Base-by-base conservation (phyloP, 2,797 vertebrate genomes). In the Chelidonichthys spinosus region DNA sequence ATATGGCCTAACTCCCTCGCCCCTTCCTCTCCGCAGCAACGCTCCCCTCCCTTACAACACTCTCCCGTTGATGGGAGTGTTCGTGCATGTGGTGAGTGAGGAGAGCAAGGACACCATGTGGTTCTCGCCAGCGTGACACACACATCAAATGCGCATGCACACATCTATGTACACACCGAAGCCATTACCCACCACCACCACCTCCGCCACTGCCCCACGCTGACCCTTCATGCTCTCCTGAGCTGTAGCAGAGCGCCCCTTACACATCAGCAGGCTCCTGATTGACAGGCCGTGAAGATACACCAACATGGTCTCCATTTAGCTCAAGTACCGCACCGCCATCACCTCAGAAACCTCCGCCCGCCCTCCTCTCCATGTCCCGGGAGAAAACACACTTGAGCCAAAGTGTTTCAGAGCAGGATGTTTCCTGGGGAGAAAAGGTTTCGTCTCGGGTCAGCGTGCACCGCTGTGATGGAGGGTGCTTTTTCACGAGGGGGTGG, bases 391-490 rank as follows among this genome's bases (percentile, higher is more conserved):
- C 97, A 97, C 97, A 97, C 97, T 98, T 96, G 96, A 97, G 96
- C 96, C 96, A 95, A 97, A 97, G 97, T 97, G 96, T 98, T 97
- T 97, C 96, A 94, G 96, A 96, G 96, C 97, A 97, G 97, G 97
- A 98, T 96, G 96, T 95, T 95, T 97, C 98, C 97, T 95, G 96
- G 96, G 95, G 97, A 98, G 98, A 95, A 95, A 92, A 95, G 96
- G 96, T 97, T 98, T 97, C 94, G 94, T 97, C 96, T 96, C 93
- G 95, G 97, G 98, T 98, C 98, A 98, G 88, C 92, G 95, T 98
- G 95, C 96, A 95, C 94, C 91, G 95, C 96, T 95, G 95, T 92
- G 93, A 94, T 94, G 92, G 91, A 95, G 95, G 94, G 95, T 96
- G 94, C 88, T 87, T 93, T 91, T 93, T 88, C 86, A 89, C 69